Base-by-base conservation (phyloP, 2,113 vertebrate genomes). In the Albula goreensis region DNA sequence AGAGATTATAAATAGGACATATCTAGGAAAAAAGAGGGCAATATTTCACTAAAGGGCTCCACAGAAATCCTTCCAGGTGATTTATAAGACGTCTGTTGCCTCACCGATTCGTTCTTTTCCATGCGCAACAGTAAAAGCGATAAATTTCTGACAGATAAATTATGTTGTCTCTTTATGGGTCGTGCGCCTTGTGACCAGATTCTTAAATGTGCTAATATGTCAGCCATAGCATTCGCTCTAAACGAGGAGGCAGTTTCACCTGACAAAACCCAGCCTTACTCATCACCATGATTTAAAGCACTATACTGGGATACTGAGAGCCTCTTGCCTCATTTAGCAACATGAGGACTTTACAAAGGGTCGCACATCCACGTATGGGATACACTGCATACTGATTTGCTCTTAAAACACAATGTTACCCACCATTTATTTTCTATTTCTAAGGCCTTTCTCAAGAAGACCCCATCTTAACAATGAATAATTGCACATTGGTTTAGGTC, bases 121-220 rank as follows among this genome's bases (percentile, higher is more conserved):
- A 12, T 13, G 4, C 77, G 8, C 22, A 7, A 77, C 17, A 9
- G 19, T 50, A 12, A 80, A 57, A 57, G 11, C 53, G 77, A 85
- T 80, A 50, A 41, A 50, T 80, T 41, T 80, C 41, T 11, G 9
- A 49, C 41, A 63, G 53, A 49, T 80, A 50, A 80, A 9, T 80
- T 5, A 80, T 80, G 56, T 50, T 85, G 78, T 80, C 78, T 53
- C 31, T 85, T 80, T 80, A 85, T n/a, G 84, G 78, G 78, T 52
- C 56, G 41, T 50, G 78, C 19, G 56, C 53, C 22, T 78, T 79
- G 41, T 77, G 53, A 25, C 78, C 56, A 57, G 52, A 82, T 56
- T 82, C 79, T 51, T 0, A 82, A 31, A 82, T n/a, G 2, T 41
- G 10, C 22, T 49, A 77, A 80, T 85, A 31, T 85, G 31, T 80